A percentile compares a stretch with the other conserved stretches of the same genome.
Evolutionary conservation across 2,888 invertebrate genomes (phyloP).

Genomic region (Tipula helvola): DNA sequence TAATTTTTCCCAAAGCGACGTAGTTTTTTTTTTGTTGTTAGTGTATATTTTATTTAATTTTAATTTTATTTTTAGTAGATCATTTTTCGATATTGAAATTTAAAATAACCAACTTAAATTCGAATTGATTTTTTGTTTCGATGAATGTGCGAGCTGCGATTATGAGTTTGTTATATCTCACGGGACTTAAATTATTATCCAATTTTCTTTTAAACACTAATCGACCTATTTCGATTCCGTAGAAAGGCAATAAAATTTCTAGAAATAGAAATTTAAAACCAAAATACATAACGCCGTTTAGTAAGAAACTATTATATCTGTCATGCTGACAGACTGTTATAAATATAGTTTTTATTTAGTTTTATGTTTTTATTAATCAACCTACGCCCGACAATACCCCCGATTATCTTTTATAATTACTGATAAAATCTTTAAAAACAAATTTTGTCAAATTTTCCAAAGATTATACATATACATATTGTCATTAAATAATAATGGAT

Average conservation of each 20-base stretch:
- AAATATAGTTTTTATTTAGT: background rate
- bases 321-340: background rate
- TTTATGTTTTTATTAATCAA: background rate
- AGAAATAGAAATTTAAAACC: background rate
- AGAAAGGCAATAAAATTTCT: background rate
- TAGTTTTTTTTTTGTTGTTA: background rate
- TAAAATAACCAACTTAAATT: background rate
- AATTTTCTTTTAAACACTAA: background rate
- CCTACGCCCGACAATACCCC: background rate
- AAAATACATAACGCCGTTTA: background rate
- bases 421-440: background rate
- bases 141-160: background rate
- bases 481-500: background rate
- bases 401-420: background rate
- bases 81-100: background rate
- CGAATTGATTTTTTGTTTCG: background rate
- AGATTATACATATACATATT: background rate
- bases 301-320: background rate
- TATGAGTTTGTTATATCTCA: background rate
- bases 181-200: background rate
- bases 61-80: background rate
- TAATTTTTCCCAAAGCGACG: background rate
- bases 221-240: background rate
- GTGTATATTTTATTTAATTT: background rate
- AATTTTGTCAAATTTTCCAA: background rate